These are phyloP conservation scores for Manis pentadactyla DNA, from an alignment of 2,797 vertebrate genomes.

Conservation along the genomic window DNA sequence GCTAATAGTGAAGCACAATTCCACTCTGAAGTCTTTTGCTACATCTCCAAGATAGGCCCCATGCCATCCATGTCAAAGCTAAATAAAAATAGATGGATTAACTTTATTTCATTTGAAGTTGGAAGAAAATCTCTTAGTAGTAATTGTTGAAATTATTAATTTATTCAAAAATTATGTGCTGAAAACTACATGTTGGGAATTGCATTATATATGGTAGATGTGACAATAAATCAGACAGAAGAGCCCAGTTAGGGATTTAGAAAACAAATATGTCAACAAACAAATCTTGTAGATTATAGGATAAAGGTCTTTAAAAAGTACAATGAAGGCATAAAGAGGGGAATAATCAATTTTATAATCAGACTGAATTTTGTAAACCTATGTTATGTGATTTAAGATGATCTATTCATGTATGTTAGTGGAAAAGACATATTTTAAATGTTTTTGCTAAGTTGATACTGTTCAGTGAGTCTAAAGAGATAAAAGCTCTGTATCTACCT, in stretches of 20 bases:
- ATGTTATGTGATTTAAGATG: conserved; percentile 6
- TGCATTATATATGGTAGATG: not conserved
- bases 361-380: conserved; percentile 34
- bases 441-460: not conserved
- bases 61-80: conserved; percentile 32
- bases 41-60: not conserved
- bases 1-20: conserved; percentile 41
- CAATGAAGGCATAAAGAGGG: not conserved
- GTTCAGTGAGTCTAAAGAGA: not conserved
- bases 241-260: not conserved
- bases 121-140: conserved; percentile 44
- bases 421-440: not conserved
- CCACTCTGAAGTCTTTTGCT: conserved; percentile 22
- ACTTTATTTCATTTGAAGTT: conserved; percentile 58
- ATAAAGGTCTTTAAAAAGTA: conserved; percentile 22
- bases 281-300: not conserved
- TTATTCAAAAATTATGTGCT: conserved; percentile 15
- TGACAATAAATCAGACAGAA: conserved; percentile 18
- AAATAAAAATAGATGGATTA: conserved; percentile 37
- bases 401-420: not conserved
- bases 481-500: conserved; percentile 24
- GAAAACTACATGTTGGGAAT: not conserved
- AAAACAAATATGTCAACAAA: conserved; percentile 47
- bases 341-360: conserved; percentile 24
- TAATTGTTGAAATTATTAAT: conserved; percentile 33